Evolutionary conservation across 2,888 invertebrate genomes (phyloP), one percentile per base, ranked within the genome.

Genomic region (Torymus aiolomorphi): DNA sequence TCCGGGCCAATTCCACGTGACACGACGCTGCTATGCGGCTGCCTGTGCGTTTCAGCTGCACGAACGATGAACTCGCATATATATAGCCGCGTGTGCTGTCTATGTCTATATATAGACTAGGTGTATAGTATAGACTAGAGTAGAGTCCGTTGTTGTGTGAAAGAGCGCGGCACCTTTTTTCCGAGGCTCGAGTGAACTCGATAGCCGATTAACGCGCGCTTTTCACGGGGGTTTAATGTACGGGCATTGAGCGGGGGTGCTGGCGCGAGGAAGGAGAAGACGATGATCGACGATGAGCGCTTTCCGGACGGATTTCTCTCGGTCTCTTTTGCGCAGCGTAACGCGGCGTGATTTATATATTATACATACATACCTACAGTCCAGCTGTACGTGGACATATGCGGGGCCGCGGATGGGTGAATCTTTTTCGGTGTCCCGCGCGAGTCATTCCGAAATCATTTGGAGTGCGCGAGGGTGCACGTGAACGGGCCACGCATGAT

Each of bases 401-500:
- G 10, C 16, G 51, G 51, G 20, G 56, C 69, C 24, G n/a, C 51
- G 54, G 24, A 59, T n/a, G 31, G 18, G 65, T 49, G 62, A 16
- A 56, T 24, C 11, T 70, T 72, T 73, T 20, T 66, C 74, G 24
- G 51, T 67, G 51, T 18, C 56, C 18, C 56, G n/a, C n/a, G n/a
- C n/a, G 59, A 77, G 71, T 77, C 71, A 77, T 63, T 77, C 59
- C 52, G 18, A 72, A 72, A 77, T 59, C 20, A 57, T 42, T 65
- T 24, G 65, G 49, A 66, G 59, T 42, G 59, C 5, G 42, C 42
- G 49, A 13, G 4, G 16, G 5, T 49, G 42, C 52, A 20, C 20
- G 1, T 20, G 20, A 20, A 2, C 20, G n/a, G n/a, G n/a, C n/a
- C n/a, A n/a, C n/a, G n/a, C 3, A 24, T 24, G 24, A 2, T 24